Percentiles rank a stretch among this genome's conserved stretches.
These are phyloP conservation scores for Boulengeromyrus knoepffleri DNA, from an alignment of 2,113 vertebrate species.

Conservation along the genomic window DNA sequence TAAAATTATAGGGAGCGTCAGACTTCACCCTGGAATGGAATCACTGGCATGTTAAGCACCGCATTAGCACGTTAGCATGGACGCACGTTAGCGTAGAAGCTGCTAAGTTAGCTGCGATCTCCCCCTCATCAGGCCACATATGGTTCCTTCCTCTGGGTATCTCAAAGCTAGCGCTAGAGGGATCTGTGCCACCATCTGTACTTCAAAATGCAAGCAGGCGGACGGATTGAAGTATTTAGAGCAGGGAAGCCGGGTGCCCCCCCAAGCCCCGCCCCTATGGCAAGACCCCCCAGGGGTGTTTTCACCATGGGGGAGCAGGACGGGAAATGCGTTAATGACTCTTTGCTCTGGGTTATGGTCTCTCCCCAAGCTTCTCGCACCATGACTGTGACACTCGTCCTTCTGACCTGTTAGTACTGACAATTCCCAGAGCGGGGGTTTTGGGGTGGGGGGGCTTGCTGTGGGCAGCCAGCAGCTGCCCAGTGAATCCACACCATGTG, in stretches of 20 bases:
- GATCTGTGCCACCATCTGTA: constrained; percentile 58
- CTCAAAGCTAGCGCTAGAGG: constrained; percentile 53
- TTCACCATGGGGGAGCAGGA: neutral
- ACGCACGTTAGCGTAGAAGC: constrained; percentile 48
- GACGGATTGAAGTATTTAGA: constrained; percentile 23
- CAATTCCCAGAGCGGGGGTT: neutral
- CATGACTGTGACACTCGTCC: neutral
- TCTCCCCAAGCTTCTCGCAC: neutral
- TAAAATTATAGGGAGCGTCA: neutral
- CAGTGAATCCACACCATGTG: neutral
- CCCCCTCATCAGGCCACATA: constrained; percentile 54
- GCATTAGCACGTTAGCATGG: constrained; percentile 39
- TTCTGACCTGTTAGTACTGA: neutral
- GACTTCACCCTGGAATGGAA: neutral
- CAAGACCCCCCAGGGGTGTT: neutral
- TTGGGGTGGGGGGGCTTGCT: neutral
- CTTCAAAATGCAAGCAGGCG: constrained; percentile 40
- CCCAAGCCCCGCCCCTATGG: neutral
- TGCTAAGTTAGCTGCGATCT: constrained; percentile 52
- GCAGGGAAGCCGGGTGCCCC: neutral
- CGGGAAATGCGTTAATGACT: neutral
- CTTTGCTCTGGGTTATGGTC: neutral
- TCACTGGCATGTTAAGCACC: neutral
- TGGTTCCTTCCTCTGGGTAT: constrained; percentile 52
- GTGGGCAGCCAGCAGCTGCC: neutral